These are phyloP conservation scores for Drosophila sordidapex DNA, from an alignment of 2,888 invertebrate genomes.

Conservation along the genomic window DNA sequence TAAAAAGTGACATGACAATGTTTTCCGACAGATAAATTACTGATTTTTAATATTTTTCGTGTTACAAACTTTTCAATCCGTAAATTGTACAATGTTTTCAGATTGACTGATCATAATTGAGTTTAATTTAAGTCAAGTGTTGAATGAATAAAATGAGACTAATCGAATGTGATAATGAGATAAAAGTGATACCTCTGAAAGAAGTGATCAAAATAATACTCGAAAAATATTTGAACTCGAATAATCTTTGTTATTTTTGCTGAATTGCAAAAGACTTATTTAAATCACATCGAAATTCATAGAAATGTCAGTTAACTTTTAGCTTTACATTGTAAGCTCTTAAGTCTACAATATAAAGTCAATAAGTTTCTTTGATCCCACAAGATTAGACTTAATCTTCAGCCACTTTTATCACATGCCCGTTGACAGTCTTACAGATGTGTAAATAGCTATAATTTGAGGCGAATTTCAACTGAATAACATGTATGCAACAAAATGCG, in stretches of 20 bases:
- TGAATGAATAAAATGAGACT: background rate
- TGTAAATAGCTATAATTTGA: constrained; percentile 37
- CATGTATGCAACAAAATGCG: constrained; percentile 28
- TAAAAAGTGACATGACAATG: background rate
- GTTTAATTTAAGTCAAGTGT: background rate
- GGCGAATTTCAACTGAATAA: constrained; percentile 8
- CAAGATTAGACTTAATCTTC: constrained; percentile 11
- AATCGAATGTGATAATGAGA: background rate
- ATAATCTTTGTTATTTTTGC: too few species aligned
- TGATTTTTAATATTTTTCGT: background rate
- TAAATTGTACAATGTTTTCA: background rate
- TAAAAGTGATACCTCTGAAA: background rate
- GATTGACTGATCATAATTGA: background rate
- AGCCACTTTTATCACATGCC: constrained; percentile 22
- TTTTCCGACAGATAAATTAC: background rate
- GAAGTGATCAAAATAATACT: background rate
- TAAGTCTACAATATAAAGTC: background rate
- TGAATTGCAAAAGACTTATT: background rate
- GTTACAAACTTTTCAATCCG: background rate
- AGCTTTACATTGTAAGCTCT: background rate
- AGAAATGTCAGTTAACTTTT: background rate
- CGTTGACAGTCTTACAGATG: constrained; percentile 56
- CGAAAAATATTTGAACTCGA: background rate
- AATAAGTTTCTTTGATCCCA: background rate
- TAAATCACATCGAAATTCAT: background rate